Conservation (phyloP, 92 coral and sea anemone genomes). For the Paragorgia papillata region DNA sequence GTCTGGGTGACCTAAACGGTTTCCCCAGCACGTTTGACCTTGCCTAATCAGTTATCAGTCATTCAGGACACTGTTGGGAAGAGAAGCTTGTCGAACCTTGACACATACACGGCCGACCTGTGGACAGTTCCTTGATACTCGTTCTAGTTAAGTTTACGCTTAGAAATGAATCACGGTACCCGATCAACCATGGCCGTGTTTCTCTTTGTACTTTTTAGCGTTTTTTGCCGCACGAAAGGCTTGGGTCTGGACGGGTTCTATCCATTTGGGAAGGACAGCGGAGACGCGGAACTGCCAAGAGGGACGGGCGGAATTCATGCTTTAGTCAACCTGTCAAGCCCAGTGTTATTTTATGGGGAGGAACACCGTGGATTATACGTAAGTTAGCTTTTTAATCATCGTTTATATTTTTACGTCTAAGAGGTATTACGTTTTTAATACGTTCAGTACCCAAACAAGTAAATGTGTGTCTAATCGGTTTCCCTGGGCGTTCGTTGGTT, state of each 20-base stretch:
- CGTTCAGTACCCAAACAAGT: too few species aligned
- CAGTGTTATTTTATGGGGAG: slow-evolving; percentile 59
- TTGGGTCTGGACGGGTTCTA: slow-evolving; percentile 62
- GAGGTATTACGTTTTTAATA: too few species aligned
- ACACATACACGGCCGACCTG: not conserved
- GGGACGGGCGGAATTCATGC: slow-evolving; percentile 34
- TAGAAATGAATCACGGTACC: not conserved
- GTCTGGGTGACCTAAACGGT: not conserved
- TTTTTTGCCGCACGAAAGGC: slow-evolving; percentile 40
- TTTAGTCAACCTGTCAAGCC: slow-evolving; percentile 53
- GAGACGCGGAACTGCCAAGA: slow-evolving; percentile 43
- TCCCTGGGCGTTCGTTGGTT: too few species aligned
- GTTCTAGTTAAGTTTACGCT: not conserved
- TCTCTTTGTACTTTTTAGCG: slow-evolving; percentile 42
- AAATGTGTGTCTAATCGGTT: too few species aligned
- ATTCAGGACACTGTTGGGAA: too few species aligned
- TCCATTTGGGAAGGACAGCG: slow-evolving; percentile 63
- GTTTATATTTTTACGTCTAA: too few species aligned
- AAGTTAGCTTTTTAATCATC: too few species aligned
- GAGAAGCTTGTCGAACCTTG: too few species aligned
- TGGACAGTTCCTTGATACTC: not conserved
- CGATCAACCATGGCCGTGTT: not conserved
- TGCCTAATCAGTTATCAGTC: too few species aligned
- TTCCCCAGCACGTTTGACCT: not conserved
- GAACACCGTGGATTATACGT: slow-evolving; percentile 58